These are phyloP conservation scores for Adelognathus sp. DNA, from an alignment of 2,888 invertebrate genomes.

Conservation along the genomic window DNA sequence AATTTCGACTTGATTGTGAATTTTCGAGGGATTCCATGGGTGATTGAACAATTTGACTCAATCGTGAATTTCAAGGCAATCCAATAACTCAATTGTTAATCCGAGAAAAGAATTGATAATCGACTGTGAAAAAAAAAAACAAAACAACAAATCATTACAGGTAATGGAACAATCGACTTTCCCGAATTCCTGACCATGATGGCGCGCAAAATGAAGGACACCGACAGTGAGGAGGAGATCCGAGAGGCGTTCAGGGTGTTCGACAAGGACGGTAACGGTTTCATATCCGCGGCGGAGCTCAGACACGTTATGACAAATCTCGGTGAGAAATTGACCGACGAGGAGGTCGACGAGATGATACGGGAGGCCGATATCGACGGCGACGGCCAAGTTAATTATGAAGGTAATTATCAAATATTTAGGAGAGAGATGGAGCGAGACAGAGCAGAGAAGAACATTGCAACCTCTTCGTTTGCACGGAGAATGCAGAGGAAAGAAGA, in stretches of 20 bases:
- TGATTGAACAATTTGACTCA: no score
- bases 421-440: no score
- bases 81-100: no score
- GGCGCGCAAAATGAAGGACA: conserved; percentile 99
- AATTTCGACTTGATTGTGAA: no score
- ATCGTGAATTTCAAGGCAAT: no score
- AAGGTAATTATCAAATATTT: conserved; percentile 84
- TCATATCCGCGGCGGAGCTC: conserved; percentile 98
- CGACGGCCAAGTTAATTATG: conserved; percentile 99
- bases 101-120: no score
- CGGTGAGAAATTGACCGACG: conserved; percentile 99
- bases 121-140: no score
- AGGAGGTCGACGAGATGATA: conserved; percentile 99
- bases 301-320: conserved; percentile 99
- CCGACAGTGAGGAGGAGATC: conserved; percentile 99
- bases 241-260: conserved; percentile 99
- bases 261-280: conserved; percentile 99
- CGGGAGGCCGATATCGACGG: conserved; percentile 99
- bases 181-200: conserved; percentile 99
- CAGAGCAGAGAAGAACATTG: no score
- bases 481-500: no score
- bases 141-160: no score
- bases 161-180: conserved; percentile 99
- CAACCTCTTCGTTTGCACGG: no score
- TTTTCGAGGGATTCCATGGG: no score